phyloP scores from a whole-genome alignment of 2,113 vertebrate species.

The Stomatorhinus ivindoensis region DNA sequence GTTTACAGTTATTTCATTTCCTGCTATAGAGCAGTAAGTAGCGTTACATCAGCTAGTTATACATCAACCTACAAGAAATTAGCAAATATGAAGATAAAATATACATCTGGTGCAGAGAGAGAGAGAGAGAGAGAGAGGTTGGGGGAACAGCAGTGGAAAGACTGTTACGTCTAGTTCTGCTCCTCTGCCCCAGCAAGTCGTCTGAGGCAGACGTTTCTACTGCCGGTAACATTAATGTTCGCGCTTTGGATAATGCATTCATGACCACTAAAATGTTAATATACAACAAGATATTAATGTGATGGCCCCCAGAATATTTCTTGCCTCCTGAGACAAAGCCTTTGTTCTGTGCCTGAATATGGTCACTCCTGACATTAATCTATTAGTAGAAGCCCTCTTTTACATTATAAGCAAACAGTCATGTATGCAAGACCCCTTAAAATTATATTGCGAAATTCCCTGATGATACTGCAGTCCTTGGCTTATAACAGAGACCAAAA shows the following conservation, averaged over 20 bases:
- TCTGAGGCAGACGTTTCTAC: neutral
- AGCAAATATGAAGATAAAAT: neutral
- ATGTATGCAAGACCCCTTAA: neutral
- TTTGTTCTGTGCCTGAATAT: neutral
- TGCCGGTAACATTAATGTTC: neutral
- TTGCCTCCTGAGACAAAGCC: neutral
- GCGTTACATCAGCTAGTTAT: neutral
- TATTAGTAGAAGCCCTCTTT: neutral
- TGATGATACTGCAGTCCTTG: neutral
- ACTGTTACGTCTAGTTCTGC: neutral
- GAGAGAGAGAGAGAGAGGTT: neutral
- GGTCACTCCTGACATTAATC: neutral
- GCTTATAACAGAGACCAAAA: neutral
- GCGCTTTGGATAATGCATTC: neutral
- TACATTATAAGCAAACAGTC: neutral
- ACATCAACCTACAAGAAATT: neutral
- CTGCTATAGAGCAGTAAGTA: neutral
- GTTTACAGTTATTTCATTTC: neutral
- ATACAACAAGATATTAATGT: neutral
- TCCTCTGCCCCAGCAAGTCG: neutral
- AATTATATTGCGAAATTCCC: neutral
- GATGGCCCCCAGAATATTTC: neutral
- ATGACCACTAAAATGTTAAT: neutral
- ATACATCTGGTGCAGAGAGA: neutral
- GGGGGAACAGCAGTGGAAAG: neutral